These are phyloP conservation scores for Chironomus riparius DNA, from an alignment of 2,888 invertebrate genomes.

Conservation along the genomic window DNA sequence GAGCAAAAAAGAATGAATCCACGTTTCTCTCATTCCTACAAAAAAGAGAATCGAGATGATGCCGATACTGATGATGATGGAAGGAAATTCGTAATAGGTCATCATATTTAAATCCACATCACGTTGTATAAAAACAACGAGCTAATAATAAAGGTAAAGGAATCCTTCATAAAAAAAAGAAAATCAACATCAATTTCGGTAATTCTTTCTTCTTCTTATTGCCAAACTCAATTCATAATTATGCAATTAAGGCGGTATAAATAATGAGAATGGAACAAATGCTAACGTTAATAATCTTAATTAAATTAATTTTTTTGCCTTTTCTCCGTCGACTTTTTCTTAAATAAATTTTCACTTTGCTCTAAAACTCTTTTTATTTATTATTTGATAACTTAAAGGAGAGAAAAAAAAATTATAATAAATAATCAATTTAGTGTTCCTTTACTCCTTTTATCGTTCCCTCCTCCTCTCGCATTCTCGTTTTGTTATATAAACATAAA, in stretches of 20 bases:
- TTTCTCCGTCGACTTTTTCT: neutral
- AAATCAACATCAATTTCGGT: neutral
- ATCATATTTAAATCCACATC: neutral
- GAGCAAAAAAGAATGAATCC: no score
- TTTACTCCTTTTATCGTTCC: no score
- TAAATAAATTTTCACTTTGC: neutral
- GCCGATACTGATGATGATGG: neutral
- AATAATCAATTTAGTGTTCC: constrained; percentile 8
- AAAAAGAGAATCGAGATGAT: no score
- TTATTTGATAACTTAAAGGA: neutral
- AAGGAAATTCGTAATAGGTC: neutral
- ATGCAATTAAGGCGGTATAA: constrained; percentile 11
- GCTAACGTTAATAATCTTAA: constrained; percentile 20
- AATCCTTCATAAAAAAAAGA: neutral
- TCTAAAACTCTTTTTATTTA: no score
- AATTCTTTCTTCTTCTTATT: neutral
- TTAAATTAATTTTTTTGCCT: constrained; percentile 16
- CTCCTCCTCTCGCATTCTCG: neutral
- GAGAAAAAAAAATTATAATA: constrained; percentile 11
- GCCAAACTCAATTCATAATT: constrained; percentile 3
- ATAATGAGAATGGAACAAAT: neutral
- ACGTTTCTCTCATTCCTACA: no score
- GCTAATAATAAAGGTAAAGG: neutral
- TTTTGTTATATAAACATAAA: neutral
- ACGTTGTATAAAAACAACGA: neutral